Evolutionary conservation across 1,140 invertebrate genomes (phyloP), one percentile per base, ranked within the genome.

Genomic region (Zaprionus kolodkinae): DNA sequence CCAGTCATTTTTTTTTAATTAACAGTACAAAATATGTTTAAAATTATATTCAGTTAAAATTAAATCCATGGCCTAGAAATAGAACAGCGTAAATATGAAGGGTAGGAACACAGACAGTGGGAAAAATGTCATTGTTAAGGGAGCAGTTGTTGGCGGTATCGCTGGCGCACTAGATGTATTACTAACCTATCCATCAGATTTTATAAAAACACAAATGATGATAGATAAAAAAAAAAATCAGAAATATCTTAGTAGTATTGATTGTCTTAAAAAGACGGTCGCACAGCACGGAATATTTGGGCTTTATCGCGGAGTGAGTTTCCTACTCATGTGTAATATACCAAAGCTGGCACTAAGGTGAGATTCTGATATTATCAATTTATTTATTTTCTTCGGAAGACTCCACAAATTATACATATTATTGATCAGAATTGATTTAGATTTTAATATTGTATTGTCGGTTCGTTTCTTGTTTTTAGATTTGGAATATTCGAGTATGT

Each of bases 121-220:
- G 45, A 93, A 94, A 86, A 48, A 15, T 12, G 94, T 45, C 9
- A 15, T 96, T 63, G 54, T 95, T 78, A 95, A 97, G 93, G 94
- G 97, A 95, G 95, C 97, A 67, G 93, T 98, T 15, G 97, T 97
- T 91, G 96, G 96, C 57, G 94, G 94, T 13, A 94, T 95, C 50
- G 94, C 94, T 76, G 94, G 99, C 62, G 98, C 97, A 57, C 97
- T 99, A 90, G 98, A 99, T 94, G 99, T 99, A 91, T 98, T 98
- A 93, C 99, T 99, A 72, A 99, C 98, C 72, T 99, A 98, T 94
- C 99, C 99, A 9, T 99, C 98, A 1, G 98, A 99, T 94, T 99
- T 98, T 93, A 98, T 99, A 3, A 99, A 99, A 94, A 99, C 98
- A 54, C 98, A 99, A 92, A 93, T 99, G 40, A 98, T 99, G 93